Conservation (phyloP, 2,113 vertebrate species). For the Oxyura jamaicensis region DNA sequence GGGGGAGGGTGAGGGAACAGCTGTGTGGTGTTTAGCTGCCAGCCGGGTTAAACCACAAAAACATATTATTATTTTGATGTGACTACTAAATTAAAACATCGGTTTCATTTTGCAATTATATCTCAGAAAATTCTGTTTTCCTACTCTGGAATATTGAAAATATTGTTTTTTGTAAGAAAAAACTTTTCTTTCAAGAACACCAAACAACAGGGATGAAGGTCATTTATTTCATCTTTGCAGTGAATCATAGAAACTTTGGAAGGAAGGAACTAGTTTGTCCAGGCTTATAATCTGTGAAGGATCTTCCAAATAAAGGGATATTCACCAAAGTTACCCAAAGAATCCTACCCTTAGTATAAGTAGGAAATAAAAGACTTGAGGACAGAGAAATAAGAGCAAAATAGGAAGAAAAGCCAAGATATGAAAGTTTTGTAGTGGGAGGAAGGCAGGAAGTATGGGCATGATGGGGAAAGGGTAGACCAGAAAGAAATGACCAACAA, state of each 20-base stretch:
- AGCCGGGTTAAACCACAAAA: too few relatives aligned
- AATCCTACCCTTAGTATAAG: background rate
- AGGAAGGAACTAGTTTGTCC: background rate
- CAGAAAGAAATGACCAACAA: background rate
- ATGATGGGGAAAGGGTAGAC: background rate
- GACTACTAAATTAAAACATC: background rate
- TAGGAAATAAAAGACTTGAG: background rate
- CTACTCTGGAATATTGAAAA: background rate
- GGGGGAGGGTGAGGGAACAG: too few relatives aligned
- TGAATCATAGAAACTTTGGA: background rate
- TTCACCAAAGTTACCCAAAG: background rate
- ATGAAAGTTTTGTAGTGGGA: background rate
- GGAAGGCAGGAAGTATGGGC: too few relatives aligned
- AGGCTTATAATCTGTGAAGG: background rate
- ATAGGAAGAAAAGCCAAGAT: background rate
- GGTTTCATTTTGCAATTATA: background rate
- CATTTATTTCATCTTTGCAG: background rate
- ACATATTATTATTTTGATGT: background rate
- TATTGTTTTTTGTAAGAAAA: background rate
- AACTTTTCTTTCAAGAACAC: background rate
- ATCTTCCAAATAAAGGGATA: background rate
- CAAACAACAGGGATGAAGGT: background rate
- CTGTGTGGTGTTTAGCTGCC: too few relatives aligned
- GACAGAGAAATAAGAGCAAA: background rate
- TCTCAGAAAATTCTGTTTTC: background rate